Evolutionary conservation across 2,888 invertebrate species (phyloP), one percentile per base, ranked within the genome.

Genomic region (Anodontia alba): DNA sequence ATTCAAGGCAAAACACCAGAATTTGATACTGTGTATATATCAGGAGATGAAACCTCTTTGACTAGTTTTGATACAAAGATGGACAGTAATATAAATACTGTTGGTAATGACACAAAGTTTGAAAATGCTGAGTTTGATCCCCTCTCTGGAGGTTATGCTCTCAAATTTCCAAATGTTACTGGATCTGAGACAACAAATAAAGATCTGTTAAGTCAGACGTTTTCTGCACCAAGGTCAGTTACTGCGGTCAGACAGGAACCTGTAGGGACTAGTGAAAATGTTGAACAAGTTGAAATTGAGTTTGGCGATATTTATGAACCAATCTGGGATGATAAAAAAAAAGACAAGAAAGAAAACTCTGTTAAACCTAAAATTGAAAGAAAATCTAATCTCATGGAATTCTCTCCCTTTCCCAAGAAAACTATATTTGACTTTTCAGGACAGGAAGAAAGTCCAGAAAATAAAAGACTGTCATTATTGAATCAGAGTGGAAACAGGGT

Each of bases 261-360:
- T 49, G 23, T 5, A 8, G 26, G 10, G 2, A 62, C 5, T 33
- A 62, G 62, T 62, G 62, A 33, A 33, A 62, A 3, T 7, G 17
- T 62, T 8, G 33, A 62, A 33, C 10, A 33, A 15, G 8, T 38
- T 1, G 17, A 42, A 17, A 12, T 46, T 8, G 17, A 42, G 20
- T 68, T 54, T 26, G 68, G 70, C 36, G 66, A 51, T 54, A 73
- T 79, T 36, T 87, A 87, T 80, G 87, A 87, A 71, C 75, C 84
- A n/a, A 84, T 87, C 1, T 87, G 87, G 87, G 80, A 66, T 10
- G 38, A 68, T 15, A 76, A 81, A 31, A 76, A 62, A n/a, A 70
- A 38, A 51, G 49, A 67, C 38, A 43, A 31, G 15, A 20, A 51
- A 12, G 26, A 17, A 3, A 10, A 38, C 17, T 7, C 46, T 49